Evolutionary conservation across 2,797 vertebrate species (phyloP).

Genomic region (Valencia hispanica): DNA sequence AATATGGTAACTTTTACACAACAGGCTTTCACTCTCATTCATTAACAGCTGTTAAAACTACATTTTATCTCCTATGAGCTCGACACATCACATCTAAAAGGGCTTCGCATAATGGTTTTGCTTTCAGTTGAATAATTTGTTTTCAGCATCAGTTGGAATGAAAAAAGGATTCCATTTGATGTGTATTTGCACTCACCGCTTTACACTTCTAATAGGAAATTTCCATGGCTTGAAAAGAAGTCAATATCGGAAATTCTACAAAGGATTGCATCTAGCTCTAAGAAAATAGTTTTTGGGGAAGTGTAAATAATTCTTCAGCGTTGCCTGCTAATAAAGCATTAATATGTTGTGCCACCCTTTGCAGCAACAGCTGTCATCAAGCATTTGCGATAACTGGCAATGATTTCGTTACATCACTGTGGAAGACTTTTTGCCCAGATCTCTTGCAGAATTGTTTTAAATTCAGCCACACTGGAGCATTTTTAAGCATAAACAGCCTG

Average conservation of each 20-base stretch:
- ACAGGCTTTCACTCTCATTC: conserved; percentile 18
- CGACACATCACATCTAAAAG: conserved; percentile 10
- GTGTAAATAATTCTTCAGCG: not conserved
- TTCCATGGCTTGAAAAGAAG: not conserved
- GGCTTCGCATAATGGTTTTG: not conserved
- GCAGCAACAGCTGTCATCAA: no score
- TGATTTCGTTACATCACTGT: not conserved
- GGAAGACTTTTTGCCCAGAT: not conserved
- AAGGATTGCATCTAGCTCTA: not conserved
- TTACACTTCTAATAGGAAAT: conserved; percentile 18
- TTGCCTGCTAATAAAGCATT: conserved; percentile 1
- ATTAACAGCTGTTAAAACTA: conserved; percentile 4
- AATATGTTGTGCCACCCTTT: not conserved
- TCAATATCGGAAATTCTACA: conserved; percentile 11
- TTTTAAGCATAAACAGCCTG: not conserved
- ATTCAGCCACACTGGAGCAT: not conserved
- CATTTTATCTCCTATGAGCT: not conserved
- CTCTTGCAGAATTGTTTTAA: not conserved
- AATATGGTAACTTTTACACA: conserved; percentile 27
- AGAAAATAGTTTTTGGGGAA: not conserved
- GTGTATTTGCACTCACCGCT: conserved; percentile 19
- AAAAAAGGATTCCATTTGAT: conserved; percentile 1
- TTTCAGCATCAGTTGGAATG: conserved; percentile 14
- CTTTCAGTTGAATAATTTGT: conserved; percentile 15
- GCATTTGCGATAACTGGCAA: no score